Base-by-base conservation (phyloP, 2,113 vertebrate genomes). In the Pelmatolapia mariae region DNA sequence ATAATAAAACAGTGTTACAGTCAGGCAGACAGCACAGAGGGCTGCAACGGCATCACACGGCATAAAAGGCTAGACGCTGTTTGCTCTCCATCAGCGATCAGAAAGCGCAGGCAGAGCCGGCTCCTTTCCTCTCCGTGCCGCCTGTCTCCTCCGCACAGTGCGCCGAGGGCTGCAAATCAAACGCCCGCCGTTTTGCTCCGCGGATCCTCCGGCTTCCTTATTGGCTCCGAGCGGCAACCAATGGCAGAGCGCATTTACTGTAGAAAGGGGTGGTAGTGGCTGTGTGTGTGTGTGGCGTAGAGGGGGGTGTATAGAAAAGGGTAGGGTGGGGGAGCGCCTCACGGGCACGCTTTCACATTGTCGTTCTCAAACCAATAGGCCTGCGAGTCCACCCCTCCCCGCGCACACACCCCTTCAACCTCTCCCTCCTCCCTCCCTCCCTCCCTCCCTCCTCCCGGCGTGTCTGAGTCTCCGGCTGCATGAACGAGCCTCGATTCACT, bases 281-380 rank as follows among this genome's bases (percentile, higher is more conserved):
- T 18, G 71, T 66, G 71, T 59, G 73, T 52, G 66, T 38, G 52
- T 56, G 82, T 31, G 82, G 16, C 8, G 78, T 59, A 59, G 15
- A 31, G 78, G 1, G 12, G 3, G 40, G 45, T 3, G 82, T 7
- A 71, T 13, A 54, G 7, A 82, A 83, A 83, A 81, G 88, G 68
- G 50, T 57, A 78, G 36, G 84, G 63, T 5, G 85, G 83, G 71
- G 96, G 96, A 95, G 96, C 96, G 96, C 96, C 96, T 97, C 97
- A 97, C 97, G 96, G 97, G 96, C 97, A 97, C 96, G 98, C 98
- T 98, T 97, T 97, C 97, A 97, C 93, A 95, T 95, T 97, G 97
- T 97, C 95, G 96, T 95, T 96, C 93, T 93, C 94, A 93, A 94
- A 95, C 96, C 96, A 97, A 96, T 96, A 92, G 96, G 93, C 93